phyloP scores from a whole-genome alignment of 2,888 invertebrate species.

The Reticulitermes lucifugus region DNA sequence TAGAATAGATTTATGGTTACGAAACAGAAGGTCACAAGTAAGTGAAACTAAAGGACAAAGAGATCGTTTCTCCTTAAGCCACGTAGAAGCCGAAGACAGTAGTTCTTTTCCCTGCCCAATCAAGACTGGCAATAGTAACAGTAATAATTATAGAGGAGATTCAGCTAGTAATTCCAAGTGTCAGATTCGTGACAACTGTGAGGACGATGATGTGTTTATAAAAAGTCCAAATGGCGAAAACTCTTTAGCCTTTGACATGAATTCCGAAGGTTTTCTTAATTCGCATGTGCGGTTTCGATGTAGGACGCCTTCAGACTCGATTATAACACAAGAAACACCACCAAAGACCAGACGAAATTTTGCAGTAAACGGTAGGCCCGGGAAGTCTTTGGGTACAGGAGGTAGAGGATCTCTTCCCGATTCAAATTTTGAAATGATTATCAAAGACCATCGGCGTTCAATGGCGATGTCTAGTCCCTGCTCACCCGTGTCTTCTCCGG shows the following conservation, averaged over 20 bases:
- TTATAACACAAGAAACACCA: neutral
- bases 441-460: neutral
- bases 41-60: neutral
- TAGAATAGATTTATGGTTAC: constrained; percentile 19
- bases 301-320: constrained; percentile 10
- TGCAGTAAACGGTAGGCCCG: neutral
- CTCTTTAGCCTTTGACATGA: neutral
- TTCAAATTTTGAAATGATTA: neutral
- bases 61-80: neutral
- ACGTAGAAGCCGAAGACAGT: neutral
- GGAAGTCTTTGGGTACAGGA: neutral
- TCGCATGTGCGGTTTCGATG: neutral
- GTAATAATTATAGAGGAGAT: neutral
- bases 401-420: constrained; percentile 23
- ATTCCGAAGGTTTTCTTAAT: neutral
- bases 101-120: neutral
- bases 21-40: constrained; percentile 1
- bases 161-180: neutral
- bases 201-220: constrained; percentile 21
- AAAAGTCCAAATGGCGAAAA: constrained; percentile 3
- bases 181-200: neutral
- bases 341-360: constrained; percentile 6
- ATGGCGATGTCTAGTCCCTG: constrained; percentile 30
- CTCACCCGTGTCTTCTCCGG: constrained; percentile 29
- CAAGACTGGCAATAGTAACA: neutral